These are phyloP conservation scores for Hylia prasina DNA, from an alignment of 2,113 vertebrate species.

Conservation along the genomic window DNA sequence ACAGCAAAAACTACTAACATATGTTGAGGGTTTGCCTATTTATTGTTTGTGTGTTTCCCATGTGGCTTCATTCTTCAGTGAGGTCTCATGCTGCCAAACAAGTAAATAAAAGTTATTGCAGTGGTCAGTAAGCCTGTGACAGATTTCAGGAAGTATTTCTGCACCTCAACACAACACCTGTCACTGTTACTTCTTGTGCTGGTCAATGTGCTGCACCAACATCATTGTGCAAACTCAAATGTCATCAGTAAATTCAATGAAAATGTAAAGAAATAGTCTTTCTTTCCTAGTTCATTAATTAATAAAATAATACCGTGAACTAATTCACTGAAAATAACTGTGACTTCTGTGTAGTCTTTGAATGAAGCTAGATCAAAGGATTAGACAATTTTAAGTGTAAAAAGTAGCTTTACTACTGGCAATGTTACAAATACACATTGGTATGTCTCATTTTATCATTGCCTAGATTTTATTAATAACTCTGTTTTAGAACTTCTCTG, in stretches of 20 bases:
- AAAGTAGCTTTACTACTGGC: not conserved
- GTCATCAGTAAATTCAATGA: not conserved
- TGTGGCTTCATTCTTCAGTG: not conserved
- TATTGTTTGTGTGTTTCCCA: not conserved
- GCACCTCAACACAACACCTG: not conserved
- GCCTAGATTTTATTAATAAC: not conserved
- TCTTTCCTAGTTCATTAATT: not conserved
- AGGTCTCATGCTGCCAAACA: not conserved
- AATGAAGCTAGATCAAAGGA: not conserved
- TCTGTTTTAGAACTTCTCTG: not conserved
- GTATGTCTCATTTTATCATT: not conserved
- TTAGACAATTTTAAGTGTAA: not conserved
- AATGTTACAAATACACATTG: not conserved
- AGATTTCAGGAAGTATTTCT: not conserved
- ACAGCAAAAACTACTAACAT: not conserved
- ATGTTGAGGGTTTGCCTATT: not conserved
- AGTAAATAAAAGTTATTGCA: not conserved
- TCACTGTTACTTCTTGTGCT: not conserved
- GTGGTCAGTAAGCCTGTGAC: not conserved
- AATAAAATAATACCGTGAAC: not conserved
- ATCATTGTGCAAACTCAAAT: rapidly evolving
- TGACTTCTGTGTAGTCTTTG: not conserved
- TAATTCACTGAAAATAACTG: not conserved
- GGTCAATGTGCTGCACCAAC: not conserved
- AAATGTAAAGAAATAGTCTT: not conserved